phyloP scores from a whole-genome alignment of 2,888 invertebrate species.

The Embidobia sp. region DNA sequence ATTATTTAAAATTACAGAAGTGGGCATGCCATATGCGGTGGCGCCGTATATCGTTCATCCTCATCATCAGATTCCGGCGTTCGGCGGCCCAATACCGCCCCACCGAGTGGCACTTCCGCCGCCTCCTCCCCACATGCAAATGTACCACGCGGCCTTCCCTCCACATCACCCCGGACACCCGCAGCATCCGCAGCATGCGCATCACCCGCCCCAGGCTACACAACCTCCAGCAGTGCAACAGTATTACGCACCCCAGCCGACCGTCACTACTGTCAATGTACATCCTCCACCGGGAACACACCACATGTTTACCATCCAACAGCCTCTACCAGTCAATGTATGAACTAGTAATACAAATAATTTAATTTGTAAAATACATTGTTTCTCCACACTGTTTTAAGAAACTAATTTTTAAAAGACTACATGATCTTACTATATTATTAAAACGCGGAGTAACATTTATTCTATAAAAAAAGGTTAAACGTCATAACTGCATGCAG shows the following conservation, averaged over 20 bases:
- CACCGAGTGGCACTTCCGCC: conserved; percentile 82
- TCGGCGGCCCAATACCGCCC: conserved; percentile 83
- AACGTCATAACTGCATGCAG: too few relatives aligned
- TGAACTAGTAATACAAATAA: neutral
- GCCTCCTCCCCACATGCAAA: conserved; percentile 82
- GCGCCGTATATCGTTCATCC: conserved; percentile 88
- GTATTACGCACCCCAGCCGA: conserved; percentile 78
- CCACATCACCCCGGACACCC: conserved; percentile 79
- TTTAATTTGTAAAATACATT: neutral
- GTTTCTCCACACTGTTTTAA: too few relatives aligned
- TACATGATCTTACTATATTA: too few relatives aligned
- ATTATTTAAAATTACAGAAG: conserved; percentile 70
- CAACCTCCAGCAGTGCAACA: conserved; percentile 84
- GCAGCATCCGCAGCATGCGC: conserved; percentile 80
- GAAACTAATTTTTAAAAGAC: too few relatives aligned
- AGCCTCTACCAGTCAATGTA: conserved; percentile 78
- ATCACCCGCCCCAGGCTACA: conserved; percentile 80
- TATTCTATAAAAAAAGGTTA: too few relatives aligned
- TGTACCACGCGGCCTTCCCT: conserved; percentile 82
- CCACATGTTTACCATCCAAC: conserved; percentile 80
- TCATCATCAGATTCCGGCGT: conserved; percentile 82
- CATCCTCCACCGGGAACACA: conserved; percentile 79
- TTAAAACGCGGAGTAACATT: too few relatives aligned
- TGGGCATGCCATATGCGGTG: conserved; percentile 84
- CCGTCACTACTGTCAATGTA: conserved; percentile 76